Base-by-base conservation (phyloP, 2,888 invertebrate species). In the Coremacera marginata region DNA sequence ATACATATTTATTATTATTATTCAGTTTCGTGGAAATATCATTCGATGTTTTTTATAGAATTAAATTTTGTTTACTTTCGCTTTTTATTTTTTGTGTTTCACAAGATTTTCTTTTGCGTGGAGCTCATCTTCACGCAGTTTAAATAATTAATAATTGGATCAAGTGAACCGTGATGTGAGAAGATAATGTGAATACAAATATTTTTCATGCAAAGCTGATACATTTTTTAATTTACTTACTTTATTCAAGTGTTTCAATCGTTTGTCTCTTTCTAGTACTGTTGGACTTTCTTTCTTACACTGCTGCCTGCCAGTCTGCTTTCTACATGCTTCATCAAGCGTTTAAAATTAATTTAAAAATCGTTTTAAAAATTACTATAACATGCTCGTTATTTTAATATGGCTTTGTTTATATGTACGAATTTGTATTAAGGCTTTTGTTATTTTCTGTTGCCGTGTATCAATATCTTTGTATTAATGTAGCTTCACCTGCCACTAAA, bases 341-440 rank as follows among this genome's bases (percentile, higher is more conserved):
- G 79, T 81, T 80, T 68, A 78, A 79, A 78, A 78, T 71, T 70
- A 77, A 80, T 81, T 80, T 76, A 76, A 72, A 60, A 72, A 62
- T 5, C 60, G 37, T 71, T 71, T 71, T 60, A 71, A 25, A 57
- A 57, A 44, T 71, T 71, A 60, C 22, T 71, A 71, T 57, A 16
- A 22, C 52, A 25, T 70, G 55, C 16, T 19, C 19, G n/a, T 19
- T 52, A 19, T 25, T 57, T 19, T 19, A 5, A 9, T 7, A 2
- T 57, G 57, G 3, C 8, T n/a, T 25, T 3, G 19, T 4, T 4
- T 60, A 9, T 5, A 57, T 14, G 19, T 57, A 5, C n/a, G n/a
- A 19, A 52, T 3, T 52, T 52, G 31, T 31, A n/a, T n/a, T n/a
- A n/a, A n/a, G n/a, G n/a, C n/a, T n/a, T 31, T 31, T 4, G 31